Percentiles rank a stretch among this genome's conserved stretches.
These are phyloP conservation scores for Cirrhinus mrigala DNA, from an alignment of 2,797 vertebrate genomes.

Conservation along the genomic window DNA sequence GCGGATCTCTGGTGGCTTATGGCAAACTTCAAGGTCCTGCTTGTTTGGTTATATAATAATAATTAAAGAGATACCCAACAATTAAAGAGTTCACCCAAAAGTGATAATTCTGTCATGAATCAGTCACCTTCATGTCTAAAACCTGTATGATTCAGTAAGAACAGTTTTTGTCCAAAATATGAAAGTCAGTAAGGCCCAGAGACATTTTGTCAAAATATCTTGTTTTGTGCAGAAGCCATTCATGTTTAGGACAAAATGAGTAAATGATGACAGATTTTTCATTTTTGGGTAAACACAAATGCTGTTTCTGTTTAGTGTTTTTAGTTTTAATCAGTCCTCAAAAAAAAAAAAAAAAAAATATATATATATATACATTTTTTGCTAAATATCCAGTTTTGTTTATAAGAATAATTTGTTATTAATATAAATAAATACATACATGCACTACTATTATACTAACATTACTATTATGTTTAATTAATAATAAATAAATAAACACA, in stretches of 20 bases:
- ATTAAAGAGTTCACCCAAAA: background rate
- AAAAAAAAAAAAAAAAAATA: too few relatives aligned
- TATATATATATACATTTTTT: too few relatives aligned
- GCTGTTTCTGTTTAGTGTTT: too few relatives aligned
- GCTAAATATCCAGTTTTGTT: background rate
- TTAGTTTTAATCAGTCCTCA: background rate
- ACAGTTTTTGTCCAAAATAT: too few relatives aligned
- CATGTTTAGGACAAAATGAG: background rate
- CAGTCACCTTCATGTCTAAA: background rate
- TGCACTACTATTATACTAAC: too few relatives aligned
- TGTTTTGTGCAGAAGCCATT: background rate
- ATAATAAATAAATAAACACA: background rate
- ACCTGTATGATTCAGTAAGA: too few relatives aligned
- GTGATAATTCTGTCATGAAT: background rate
- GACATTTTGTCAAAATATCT: background rate
- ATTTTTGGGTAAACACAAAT: background rate
- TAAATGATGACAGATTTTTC: background rate
- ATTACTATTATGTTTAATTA: too few relatives aligned
- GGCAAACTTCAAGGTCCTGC: slow-evolving; percentile 80
- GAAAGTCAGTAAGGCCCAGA: background rate
- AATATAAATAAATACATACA: too few relatives aligned
- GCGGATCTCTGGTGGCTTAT: slow-evolving; percentile 79
- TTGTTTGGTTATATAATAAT: background rate
- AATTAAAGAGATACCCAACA: background rate
- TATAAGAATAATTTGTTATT: background rate